These are phyloP conservation scores for Tinea semifulvella DNA, from an alignment of 2,888 invertebrate species.

Conservation along the genomic window DNA sequence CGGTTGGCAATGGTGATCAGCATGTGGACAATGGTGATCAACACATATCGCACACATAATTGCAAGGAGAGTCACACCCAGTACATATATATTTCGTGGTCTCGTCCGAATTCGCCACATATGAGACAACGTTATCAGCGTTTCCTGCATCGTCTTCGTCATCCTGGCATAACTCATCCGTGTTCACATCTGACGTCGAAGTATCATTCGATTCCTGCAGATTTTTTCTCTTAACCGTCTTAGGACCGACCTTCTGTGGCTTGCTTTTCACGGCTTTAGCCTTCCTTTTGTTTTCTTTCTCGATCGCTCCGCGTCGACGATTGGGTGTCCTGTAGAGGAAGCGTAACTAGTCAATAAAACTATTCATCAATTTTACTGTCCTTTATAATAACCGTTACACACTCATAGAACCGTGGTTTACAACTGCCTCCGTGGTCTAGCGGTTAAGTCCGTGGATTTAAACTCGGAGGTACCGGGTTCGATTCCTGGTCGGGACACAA, in stretches of 20 bases:
- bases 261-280: conserved; percentile 18
- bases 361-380: too few relatives aligned
- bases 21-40: conserved; percentile 21
- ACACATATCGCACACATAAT: conserved; percentile 18
- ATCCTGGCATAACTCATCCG: conserved; percentile 15
- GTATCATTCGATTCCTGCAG: conserved; percentile 21
- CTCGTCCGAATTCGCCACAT: conserved; percentile 7
- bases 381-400: too few relatives aligned
- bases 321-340: too few relatives aligned
- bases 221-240: conserved; percentile 22
- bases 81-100: conserved; percentile 14
- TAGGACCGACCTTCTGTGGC: conserved; percentile 17
- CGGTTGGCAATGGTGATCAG: conserved; percentile 20
- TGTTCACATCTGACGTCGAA: conserved; percentile 16
- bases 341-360: too few relatives aligned
- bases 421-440: too few relatives aligned
- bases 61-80: conserved; percentile 16
- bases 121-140: background rate
- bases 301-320: conserved; percentile 20
- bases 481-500: too few relatives aligned
- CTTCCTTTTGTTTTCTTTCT: conserved; percentile 21
- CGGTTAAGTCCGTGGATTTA: too few relatives aligned
- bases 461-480: too few relatives aligned
- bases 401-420: too few relatives aligned
- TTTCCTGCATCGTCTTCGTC: conserved; percentile 6